Conservation (phyloP, 2,797 vertebrate genomes). For the Amblyopsis hoosieri region DNA sequence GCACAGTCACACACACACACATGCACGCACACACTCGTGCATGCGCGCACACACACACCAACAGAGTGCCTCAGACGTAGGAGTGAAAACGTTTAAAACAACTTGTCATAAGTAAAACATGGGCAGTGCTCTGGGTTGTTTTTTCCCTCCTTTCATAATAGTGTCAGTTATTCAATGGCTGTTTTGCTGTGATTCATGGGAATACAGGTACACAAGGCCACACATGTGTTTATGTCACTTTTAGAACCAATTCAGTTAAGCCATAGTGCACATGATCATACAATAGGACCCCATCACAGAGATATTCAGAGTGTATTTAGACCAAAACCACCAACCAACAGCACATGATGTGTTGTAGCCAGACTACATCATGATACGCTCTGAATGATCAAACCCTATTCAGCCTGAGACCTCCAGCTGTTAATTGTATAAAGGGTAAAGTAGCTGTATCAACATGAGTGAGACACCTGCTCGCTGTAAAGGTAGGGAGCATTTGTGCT, state of each 20-base stretch:
- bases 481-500: too few relatives aligned
- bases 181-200: not conserved
- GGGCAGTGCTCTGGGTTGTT: not conserved
- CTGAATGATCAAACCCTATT: too few relatives aligned
- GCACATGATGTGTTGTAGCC: too few relatives aligned
- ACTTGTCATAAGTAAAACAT: constrained; percentile 16
- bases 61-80: constrained; percentile 23
- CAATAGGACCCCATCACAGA: not conserved
- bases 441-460: too few relatives aligned
- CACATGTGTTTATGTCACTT: not conserved
- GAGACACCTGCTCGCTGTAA: too few relatives aligned
- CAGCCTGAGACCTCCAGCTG: too few relatives aligned
- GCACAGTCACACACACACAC: not conserved
- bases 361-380: too few relatives aligned
- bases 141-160: not conserved
- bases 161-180: not conserved
- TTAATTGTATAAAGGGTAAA: too few relatives aligned
- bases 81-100: constrained; percentile 43
- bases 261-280: not conserved
- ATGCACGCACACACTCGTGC: not conserved
- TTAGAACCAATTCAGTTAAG: constrained; percentile 4
- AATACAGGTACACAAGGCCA: not conserved
- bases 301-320: not conserved
- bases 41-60: not conserved
- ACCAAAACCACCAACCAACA: too few relatives aligned